phyloP scores from a whole-genome alignment of 2,113 vertebrate species.

The Enhydra lutris region DNA sequence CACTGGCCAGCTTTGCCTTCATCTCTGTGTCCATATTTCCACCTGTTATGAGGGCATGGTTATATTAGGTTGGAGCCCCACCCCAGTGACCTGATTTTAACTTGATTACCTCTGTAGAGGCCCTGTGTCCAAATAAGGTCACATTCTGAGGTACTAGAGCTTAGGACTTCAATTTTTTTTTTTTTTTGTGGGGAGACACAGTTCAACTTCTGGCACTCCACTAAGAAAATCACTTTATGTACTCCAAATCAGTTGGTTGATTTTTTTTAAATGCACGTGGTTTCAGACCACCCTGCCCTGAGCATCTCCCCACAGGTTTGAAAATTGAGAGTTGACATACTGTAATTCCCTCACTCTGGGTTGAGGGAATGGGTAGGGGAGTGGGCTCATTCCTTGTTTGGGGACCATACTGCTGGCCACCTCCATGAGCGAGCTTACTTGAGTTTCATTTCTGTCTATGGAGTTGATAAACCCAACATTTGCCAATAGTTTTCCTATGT shows the following conservation, averaged over 20 bases:
- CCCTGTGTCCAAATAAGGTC: neutral
- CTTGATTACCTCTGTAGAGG: neutral
- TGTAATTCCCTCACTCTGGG: fast-evolving
- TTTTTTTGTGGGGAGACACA: neutral
- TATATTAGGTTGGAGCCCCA: neutral
- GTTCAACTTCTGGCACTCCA: neutral
- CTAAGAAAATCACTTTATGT: neutral
- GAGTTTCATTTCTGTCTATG: neutral
- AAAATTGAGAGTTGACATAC: neutral
- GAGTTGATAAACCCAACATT: fast-evolving
- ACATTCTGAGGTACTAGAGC: neutral
- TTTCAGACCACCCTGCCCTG: neutral
- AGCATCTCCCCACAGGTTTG: neutral
- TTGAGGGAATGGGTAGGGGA: fast-evolving
- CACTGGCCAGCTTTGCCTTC: neutral
- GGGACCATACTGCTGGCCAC: fast-evolving
- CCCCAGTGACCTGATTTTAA: neutral
- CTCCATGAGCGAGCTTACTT: neutral
- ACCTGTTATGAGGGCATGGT: neutral
- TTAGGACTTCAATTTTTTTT: neutral
- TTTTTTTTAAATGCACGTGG: neutral
- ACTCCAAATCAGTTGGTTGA: neutral
- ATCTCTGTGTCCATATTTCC: neutral
- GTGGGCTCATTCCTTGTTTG: neutral
- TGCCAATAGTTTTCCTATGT: neutral